Base-by-base conservation (phyloP, 2,797 vertebrate species). In the Cephalopachus bancanus region DNA sequence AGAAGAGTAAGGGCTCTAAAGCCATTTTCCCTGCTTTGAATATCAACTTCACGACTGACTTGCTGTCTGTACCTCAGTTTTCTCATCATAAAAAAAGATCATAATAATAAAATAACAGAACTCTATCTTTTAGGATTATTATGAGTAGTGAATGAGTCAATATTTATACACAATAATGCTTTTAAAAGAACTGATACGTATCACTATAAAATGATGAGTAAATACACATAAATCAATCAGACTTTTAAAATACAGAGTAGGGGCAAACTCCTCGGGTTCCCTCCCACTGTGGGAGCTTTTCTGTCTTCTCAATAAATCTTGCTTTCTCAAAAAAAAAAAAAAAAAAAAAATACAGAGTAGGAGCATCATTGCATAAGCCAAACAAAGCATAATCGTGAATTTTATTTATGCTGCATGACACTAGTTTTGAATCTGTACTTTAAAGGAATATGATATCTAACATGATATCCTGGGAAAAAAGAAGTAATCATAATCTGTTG, bases 361-460 rank as follows among this genome's bases (percentile, higher is more conserved):
- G 37, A 22, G 1, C 24, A 88, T 90, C 16, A 10, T 22, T 60
- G 14, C 33, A 44, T 33, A 86, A 90, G 17, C 2, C 72, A 96
- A 51, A 62, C 30, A 24, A 89, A 67, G 1, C 51, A 30, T 24
- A 89, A 86, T 16, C 72, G 7, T 74, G 37, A 67, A 84, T 89
- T 94, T 75, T 15, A 72, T 89, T 15, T 22, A 59, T 20, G 5
- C 2, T n/a, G 3, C 12, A 49, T 12, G 9, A 64, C 1, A 19
- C 19, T 30, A 60, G 26, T 83, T 91, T 96, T 86, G 26, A 96
- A 62, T 1, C 26, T 76, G 4, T 93, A n/a, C 62, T 67, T 75
- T 74, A 96, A 30, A 8, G 11, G 8, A 81, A 16, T 1, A 10
- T 37, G 71, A 30, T 15, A 51, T 37, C 9, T 83, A 69, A 75